Evolutionary conservation across 2,113 vertebrate species (phyloP), one percentile per base, ranked within the genome.

Genomic region (Dasyurus viverrinus): DNA sequence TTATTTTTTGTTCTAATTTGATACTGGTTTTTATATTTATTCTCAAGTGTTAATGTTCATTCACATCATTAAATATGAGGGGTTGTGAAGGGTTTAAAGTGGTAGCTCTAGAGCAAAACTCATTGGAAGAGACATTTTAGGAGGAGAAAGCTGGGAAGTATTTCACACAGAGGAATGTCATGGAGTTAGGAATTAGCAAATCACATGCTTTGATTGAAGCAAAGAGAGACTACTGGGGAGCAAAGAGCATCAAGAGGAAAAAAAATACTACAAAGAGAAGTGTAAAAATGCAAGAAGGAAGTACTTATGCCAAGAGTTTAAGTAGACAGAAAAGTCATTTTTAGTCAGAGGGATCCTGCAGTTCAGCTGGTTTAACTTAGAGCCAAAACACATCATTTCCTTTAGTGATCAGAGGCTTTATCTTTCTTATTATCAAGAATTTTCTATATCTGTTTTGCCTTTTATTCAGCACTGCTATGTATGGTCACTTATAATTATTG

Each of bases 401-500:
- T 76, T n/a, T 76, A 36, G 47, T 94, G 57, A 94, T 30, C 47
- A 89, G 26, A 27, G 25, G 90, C n/a, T 36, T n/a, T 22, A 52
- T 50, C 93, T 27, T 90, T 23, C 92, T 91, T 26, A 27, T 57
- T 57, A 42, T 92, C 54, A 50, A 42, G 53, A 94, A 93, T 60
- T 90, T 95, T 42, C 4, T 25, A 84, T 11, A 48, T 53, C 90
- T 84, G 55, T 94, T 22, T 92, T 60, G 1, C 89, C 54, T 94
- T 92, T 92, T 47, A 12, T 53, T 68, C 54, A 93, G 6, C 42
- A 90, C 36, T 36, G 53, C 14, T 1, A n/a, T n/a, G 30, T 19
- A n/a, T 76, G 36, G 60, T 76, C 14, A 76, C 0, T n/a, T 76
- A 36, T 76, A 68, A 68, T 68, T 68, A 68, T 76, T n/a, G 60